Evolutionary conservation across 2,113 vertebrate genomes (phyloP), one percentile per base, ranked within the genome.

Genomic region (Otus sunia): DNA sequence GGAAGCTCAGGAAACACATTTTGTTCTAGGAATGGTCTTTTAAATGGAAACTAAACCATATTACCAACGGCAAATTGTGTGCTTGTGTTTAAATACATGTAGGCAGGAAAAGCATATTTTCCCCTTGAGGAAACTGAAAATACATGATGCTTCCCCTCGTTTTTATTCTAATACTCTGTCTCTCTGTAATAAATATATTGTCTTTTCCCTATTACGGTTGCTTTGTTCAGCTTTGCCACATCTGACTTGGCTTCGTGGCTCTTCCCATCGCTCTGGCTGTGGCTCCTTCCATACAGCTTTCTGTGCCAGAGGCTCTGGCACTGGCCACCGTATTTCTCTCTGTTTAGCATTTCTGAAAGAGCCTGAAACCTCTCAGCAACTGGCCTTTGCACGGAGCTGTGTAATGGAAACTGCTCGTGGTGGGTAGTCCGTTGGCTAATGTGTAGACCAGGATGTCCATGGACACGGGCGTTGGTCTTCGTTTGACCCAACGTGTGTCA

Each of bases 1-100:
- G 89, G 81, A 83, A 96, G 52, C 80, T 56, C 60, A 67, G 66
- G 29, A 71, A 89, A 56, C 14, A 9, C n/a, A 55, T 87, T 92
- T 87, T 96, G 27, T 95, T 82, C 88, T 5, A 34, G 22, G 59
- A 79, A 59, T 34, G 27, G 25, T 43, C 77, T 97, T 97, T 92
- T 15, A 41, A 45, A 41, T 7, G 21, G 43, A 41, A 89, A 67
- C 3, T 25, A 59, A 74, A 36, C 22, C 20, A 0, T 26, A 4
- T 92, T 84, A 96, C 76, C 71, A 62, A 96, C 90, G 79, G 41
- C 67, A 76, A 93, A 60, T 11, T 4, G 58, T 62, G 87, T 62
- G 32, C 59, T 52, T 39, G 93, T 45, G 50, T 67, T 81, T 59
- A 80, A 96, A 86, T 60, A 43, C 56, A 85, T 10, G 69, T 26